Evolutionary conservation across 2,888 invertebrate genomes (phyloP).

Genomic region (Rhyacophila evoluta): DNA sequence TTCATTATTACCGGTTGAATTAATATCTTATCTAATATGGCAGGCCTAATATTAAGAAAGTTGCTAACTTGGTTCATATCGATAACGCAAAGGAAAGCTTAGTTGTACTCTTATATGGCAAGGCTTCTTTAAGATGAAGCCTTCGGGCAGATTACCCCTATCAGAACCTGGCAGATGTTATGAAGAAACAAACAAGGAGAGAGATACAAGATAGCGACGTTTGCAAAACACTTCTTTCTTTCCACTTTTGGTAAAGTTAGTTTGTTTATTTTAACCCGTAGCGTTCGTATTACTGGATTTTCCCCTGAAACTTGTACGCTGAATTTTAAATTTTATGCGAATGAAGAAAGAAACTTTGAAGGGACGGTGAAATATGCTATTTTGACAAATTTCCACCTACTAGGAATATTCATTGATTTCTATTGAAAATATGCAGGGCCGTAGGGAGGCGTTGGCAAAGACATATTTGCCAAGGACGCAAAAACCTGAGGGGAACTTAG

Average conservation of each 20-base stretch:
- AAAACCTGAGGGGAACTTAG: too few relatives aligned
- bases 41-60: not conserved
- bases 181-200: constrained; percentile 31
- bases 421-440: too few relatives aligned
- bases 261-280: constrained; percentile 29
- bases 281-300: not conserved
- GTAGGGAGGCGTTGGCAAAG: too few relatives aligned
- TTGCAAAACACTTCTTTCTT: constrained; percentile 31
- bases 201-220: constrained; percentile 10
- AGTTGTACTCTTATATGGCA: not conserved
- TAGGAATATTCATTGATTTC: too few relatives aligned
- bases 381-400: too few relatives aligned
- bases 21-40: not conserved
- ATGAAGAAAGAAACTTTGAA: too few relatives aligned
- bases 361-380: too few relatives aligned
- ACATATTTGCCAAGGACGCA: too few relatives aligned
- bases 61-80: not conserved
- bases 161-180: constrained; percentile 30
- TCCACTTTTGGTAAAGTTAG: constrained; percentile 34
- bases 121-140: constrained; percentile 19
- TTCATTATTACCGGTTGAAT: not conserved
- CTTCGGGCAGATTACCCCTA: constrained; percentile 31
- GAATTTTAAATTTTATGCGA: too few relatives aligned
- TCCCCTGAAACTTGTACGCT: too few relatives aligned
- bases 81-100: not conserved